Conservation (phyloP, 2,797 vertebrate species). For the Lepus oiostolus region DNA sequence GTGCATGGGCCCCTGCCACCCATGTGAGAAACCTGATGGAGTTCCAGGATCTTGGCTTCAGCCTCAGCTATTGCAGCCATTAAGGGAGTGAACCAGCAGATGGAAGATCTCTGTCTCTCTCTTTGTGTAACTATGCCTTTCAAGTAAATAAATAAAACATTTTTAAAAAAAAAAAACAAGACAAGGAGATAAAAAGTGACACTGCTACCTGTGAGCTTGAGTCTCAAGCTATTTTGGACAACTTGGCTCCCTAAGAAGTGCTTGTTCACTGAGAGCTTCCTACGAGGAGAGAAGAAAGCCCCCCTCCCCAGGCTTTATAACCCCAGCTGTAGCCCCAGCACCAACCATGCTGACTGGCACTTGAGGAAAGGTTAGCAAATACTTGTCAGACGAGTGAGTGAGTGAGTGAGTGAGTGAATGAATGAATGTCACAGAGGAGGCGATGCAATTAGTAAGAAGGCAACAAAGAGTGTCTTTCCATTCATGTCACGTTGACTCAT, state of each 20-base stretch:
- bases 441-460: not conserved
- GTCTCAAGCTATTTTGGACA: not conserved
- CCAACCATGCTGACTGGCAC: not conserved
- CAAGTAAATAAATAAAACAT: no score
- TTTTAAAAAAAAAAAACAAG: no score
- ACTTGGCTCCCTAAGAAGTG: not conserved
- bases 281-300: not conserved
- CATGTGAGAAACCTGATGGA: no score
- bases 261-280: not conserved
- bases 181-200: not conserved
- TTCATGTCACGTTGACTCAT: conserved; percentile 36
- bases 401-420: not conserved
- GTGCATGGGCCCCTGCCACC: no score
- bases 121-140: no score
- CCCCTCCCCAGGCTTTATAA: not conserved
- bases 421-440: not conserved
- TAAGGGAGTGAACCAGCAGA: no score
- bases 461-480: conserved; percentile 25
- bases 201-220: not conserved
- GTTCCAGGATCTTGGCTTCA: no score
- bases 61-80: no score
- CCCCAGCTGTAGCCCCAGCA: not conserved
- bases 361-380: not conserved
- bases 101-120: no score
- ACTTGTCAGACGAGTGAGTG: conserved; percentile 1